phyloP scores from a whole-genome alignment of 1,140 invertebrate genomes.

The Adelges cooleyi region DNA sequence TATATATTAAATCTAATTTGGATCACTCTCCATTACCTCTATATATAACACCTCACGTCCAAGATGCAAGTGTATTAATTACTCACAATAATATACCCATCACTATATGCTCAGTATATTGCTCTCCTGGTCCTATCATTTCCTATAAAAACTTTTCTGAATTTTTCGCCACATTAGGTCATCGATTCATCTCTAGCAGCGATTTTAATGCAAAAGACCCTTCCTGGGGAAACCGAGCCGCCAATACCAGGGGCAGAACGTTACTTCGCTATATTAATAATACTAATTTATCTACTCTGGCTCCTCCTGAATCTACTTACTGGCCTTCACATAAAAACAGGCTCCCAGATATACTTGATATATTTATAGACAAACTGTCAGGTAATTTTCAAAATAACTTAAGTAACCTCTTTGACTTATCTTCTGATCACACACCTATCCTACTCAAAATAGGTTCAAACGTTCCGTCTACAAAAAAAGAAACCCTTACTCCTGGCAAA shows the following conservation, averaged over 20 bases:
- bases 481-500: constrained; percentile 1
- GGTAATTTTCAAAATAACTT: neutral
- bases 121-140: neutral
- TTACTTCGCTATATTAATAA: neutral
- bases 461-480: neutral
- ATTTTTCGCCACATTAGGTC: neutral
- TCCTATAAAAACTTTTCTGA: neutral
- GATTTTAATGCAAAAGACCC: too few species aligned
- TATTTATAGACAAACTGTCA: neutral
- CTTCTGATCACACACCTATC: neutral
- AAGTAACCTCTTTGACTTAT: neutral
- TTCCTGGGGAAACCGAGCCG: neutral
- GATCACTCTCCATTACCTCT: neutral
- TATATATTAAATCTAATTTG: neutral
- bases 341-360: neutral
- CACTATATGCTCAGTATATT: constrained; percentile 6
- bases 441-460: neutral
- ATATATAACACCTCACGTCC: neutral
- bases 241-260: neutral
- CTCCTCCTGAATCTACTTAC: neutral
- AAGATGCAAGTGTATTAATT: constrained; percentile 22
- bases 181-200: too few species aligned
- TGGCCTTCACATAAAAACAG: neutral
- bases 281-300: neutral
- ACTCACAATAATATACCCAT: neutral